A percentile compares a stretch with the other conserved stretches of the same genome.
Evolutionary conservation across 2,797 vertebrate species (phyloP).

Genomic region (Tokudaia tokunoshimensis): DNA sequence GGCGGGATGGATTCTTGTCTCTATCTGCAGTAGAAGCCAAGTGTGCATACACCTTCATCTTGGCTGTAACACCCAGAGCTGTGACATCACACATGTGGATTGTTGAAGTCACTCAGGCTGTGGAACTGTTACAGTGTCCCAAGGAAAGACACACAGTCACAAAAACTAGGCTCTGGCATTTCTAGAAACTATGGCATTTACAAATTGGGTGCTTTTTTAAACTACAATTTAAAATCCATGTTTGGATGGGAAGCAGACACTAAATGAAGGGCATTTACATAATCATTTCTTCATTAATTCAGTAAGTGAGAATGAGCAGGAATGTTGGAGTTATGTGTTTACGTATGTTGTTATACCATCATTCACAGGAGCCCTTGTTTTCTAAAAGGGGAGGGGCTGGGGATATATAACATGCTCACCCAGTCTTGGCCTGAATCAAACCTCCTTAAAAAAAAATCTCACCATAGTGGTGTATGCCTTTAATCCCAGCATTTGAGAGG

Average conservation of each 20-base stretch:
- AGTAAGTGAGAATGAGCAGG: neutral
- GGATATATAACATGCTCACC: neutral
- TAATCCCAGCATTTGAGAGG: neutral
- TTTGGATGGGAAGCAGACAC: neutral
- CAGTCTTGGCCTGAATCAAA: neutral
- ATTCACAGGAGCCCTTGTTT: neutral
- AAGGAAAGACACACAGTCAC: neutral
- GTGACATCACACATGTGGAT: neutral
- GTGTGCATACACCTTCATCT: neutral
- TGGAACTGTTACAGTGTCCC: rapidly evolving
- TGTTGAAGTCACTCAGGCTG: neutral
- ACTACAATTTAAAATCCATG: neutral
- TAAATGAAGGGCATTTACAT: neutral
- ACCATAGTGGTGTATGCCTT: neutral
- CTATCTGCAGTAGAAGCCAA: neutral
- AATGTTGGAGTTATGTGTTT: neutral
- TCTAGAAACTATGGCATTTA: neutral
- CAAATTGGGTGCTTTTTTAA: neutral
- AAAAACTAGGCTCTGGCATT: neutral
- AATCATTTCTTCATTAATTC: neutral
- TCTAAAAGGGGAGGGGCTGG: neutral
- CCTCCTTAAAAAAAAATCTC: neutral
- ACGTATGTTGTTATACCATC: no score
- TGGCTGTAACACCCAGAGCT: neutral
- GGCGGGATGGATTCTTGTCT: neutral